phyloP scores from a whole-genome alignment of 2,888 invertebrate genomes.

The Baccha elongata region DNA sequence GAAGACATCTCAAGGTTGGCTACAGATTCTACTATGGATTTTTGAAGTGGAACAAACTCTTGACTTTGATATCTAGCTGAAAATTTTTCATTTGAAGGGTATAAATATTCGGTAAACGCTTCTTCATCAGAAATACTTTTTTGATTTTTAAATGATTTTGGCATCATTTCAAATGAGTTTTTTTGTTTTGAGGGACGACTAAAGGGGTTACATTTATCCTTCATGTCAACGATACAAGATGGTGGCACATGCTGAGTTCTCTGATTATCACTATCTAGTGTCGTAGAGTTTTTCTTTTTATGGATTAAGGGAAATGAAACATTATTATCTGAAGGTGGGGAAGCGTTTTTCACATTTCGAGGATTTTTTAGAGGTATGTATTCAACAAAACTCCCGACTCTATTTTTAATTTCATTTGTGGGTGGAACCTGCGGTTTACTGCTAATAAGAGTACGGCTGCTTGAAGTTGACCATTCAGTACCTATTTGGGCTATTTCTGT shows the following conservation, averaged over 20 bases:
- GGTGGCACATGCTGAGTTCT: constrained; percentile 82
- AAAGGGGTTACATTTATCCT: constrained; percentile 74
- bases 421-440: constrained; percentile 74
- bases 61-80: constrained; percentile 87
- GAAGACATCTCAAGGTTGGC: constrained; percentile 76
- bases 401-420: constrained; percentile 59
- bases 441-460: constrained; percentile 89
- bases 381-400: constrained; percentile 77
- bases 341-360: constrained; percentile 77
- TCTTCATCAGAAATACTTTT: constrained; percentile 83
- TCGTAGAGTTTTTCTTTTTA: constrained; percentile 77
- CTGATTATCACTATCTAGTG: constrained; percentile 77
- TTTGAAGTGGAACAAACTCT: constrained; percentile 84
- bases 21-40: constrained; percentile 29
- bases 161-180: constrained; percentile 83
- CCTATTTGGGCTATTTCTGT: constrained; percentile 90
- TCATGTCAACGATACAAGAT: constrained; percentile 75
- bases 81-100: constrained; percentile 86
- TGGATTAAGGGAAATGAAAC: constrained; percentile 79
- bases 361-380: constrained; percentile 81
- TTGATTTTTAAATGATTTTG: constrained; percentile 85
- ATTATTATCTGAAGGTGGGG: constrained; percentile 79
- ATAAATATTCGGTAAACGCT: constrained; percentile 84
- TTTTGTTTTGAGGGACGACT: constrained; percentile 82
- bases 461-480: constrained; percentile 92